Evolutionary conservation across 2,888 invertebrate genomes (phyloP).

Genomic region (Pseudococcus jackbeardsleyi): DNA sequence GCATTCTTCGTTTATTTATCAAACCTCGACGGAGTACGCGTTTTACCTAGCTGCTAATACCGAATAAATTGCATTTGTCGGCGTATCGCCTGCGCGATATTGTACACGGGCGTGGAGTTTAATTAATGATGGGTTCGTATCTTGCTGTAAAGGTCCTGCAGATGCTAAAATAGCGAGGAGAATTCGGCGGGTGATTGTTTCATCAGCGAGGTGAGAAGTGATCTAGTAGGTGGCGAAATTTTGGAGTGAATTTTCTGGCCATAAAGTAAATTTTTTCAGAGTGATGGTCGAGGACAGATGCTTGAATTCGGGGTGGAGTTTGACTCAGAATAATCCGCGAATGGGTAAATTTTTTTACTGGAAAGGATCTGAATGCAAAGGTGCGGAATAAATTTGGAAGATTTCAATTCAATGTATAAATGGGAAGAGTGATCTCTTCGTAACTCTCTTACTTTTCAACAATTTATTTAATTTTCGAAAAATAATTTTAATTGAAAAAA

Average conservation of each 20-base stretch:
- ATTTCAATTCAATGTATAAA: no score
- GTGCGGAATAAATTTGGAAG: no score
- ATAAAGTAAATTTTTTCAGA: no score
- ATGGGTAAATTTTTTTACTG: no score
- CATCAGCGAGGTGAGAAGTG: background rate
- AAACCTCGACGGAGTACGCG: conserved; percentile 14
- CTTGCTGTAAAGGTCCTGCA: background rate
- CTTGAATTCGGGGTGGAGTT: no score
- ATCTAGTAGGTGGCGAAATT: background rate
- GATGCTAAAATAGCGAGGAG: background rate
- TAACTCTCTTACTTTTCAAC: no score
- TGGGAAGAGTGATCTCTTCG: no score
- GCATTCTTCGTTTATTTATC: conserved; percentile 47
- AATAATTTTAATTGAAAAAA: no score
- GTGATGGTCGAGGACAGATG: no score
- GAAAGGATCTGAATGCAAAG: no score
- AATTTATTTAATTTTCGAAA: no score
- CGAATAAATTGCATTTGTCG: conserved; percentile 31
- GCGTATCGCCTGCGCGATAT: background rate
- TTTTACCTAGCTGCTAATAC: conserved; percentile 38
- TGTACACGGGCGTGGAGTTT: background rate
- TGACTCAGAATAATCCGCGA: no score
- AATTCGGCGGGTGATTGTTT: background rate
- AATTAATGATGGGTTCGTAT: conserved; percentile 20
- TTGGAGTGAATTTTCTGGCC: background rate